Conservation (phyloP, 2,797 vertebrate species). For the Cossypha niveicapilla region DNA sequence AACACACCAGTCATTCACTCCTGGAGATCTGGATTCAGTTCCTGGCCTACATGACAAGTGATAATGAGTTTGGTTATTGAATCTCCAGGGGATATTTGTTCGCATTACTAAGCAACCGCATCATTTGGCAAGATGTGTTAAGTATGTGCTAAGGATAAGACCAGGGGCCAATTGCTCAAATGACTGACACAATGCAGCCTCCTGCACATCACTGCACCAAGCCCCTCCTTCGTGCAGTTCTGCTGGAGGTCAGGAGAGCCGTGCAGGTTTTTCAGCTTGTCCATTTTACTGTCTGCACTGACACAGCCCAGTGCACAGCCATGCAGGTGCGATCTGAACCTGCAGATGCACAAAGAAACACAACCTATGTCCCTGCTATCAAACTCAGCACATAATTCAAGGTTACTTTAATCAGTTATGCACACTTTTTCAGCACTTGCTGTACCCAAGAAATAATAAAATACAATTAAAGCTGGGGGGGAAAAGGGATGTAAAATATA, state of each 20-base stretch:
- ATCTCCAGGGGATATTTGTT: slow-evolving; percentile 67
- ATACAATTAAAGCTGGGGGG: not conserved
- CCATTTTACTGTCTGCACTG: not conserved
- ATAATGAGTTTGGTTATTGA: slow-evolving; percentile 69
- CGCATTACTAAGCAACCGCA: slow-evolving; percentile 66
- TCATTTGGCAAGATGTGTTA: slow-evolving; percentile 59
- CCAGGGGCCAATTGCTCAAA: slow-evolving; percentile 52
- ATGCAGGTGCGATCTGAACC: rapidly evolving
- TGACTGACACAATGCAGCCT: slow-evolving; percentile 49
- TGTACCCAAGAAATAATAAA: not conserved
- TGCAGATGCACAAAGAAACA: not conserved
- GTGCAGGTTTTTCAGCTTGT: not conserved
- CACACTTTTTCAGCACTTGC: not conserved
- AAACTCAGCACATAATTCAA: not conserved
- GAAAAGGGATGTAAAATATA: not conserved
- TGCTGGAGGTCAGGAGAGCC: not conserved
- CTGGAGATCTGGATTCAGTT: slow-evolving; percentile 61
- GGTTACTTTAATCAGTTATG: not conserved
- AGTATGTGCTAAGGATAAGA: slow-evolving; percentile 55
- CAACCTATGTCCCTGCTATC: not conserved
- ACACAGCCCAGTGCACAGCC: not conserved
- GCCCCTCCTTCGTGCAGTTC: not conserved
- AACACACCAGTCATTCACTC: slow-evolving; percentile 57
- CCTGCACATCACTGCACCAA: not conserved
- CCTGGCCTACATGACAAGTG: slow-evolving; percentile 62